A percentile compares a stretch with the other conserved stretches of the same genome.
Evolutionary conservation across 1,140 invertebrate genomes (phyloP).

Genomic region (Bicyclus anynana): DNA sequence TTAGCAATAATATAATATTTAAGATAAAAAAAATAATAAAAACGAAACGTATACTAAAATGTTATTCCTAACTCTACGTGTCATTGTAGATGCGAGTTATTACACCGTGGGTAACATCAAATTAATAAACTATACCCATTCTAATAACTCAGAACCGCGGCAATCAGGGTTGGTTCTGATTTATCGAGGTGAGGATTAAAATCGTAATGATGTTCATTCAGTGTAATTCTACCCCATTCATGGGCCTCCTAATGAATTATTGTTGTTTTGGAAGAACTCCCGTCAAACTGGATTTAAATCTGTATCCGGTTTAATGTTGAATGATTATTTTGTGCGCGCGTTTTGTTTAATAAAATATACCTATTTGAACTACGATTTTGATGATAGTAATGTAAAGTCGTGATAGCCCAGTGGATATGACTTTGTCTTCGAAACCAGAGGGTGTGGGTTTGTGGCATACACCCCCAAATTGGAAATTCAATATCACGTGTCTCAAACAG

Average conservation of each 20-base stretch:
- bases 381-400: too few relatives aligned
- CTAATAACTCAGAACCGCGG: constrained; percentile 21
- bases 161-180: constrained; percentile 37
- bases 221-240: constrained; percentile 33
- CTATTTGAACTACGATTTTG: too few relatives aligned
- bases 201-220: constrained; percentile 37
- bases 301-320: constrained; percentile 9
- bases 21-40: too few relatives aligned
- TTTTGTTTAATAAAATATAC: background rate
- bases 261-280: constrained; percentile 29
- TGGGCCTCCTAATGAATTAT: constrained; percentile 35
- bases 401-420: too few relatives aligned
- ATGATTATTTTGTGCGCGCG: background rate
- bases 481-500: too few relatives aligned
- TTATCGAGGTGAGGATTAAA: constrained; percentile 40
- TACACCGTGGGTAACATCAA: background rate
- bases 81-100: background rate
- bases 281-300: constrained; percentile 15
- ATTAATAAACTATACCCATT: constrained; percentile 19
- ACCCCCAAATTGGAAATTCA: too few relatives aligned
- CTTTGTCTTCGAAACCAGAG: too few relatives aligned
- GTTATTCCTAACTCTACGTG: too few relatives aligned
- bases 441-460: too few relatives aligned
- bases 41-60: too few relatives aligned
- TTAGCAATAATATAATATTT: too few relatives aligned